Percentiles rank a stretch among this genome's conserved stretches.
These are phyloP conservation scores for Drosophila leontia DNA, from an alignment of 1,140 invertebrate genomes.

Conservation along the genomic window DNA sequence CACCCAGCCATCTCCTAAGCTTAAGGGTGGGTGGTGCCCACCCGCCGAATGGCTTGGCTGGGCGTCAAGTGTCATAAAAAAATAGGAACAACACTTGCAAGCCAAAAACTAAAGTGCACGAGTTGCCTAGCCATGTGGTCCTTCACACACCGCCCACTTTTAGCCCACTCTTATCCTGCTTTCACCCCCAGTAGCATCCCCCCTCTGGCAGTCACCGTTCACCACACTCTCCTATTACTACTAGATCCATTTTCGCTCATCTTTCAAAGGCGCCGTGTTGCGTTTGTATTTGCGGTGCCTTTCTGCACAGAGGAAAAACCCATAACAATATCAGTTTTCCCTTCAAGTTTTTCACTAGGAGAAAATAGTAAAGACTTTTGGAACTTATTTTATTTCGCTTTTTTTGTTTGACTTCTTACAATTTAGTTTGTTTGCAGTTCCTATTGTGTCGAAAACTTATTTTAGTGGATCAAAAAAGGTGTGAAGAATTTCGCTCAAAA, in stretches of 20 bases:
- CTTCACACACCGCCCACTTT: constrained; percentile 36
- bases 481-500: too few species aligned
- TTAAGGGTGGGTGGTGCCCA: background rate
- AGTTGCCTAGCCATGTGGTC: constrained; percentile 40
- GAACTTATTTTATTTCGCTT: background rate
- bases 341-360: background rate
- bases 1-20: background rate
- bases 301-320: constrained; percentile 21
- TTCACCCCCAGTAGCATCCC: constrained; percentile 1
- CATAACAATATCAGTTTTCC: constrained; percentile 6
- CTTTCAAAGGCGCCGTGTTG: constrained; percentile 75
- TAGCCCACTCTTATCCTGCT: background rate
- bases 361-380: background rate
- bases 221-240: constrained; percentile 31
- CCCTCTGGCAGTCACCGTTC: constrained; percentile 1
- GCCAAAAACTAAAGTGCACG: constrained; percentile 80
- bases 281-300: constrained; percentile 61
- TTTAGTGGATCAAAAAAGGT: background rate
- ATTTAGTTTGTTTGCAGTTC: background rate
- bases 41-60: constrained; percentile 57
- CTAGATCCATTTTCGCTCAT: constrained; percentile 67
- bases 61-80: constrained; percentile 81
- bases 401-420: background rate
- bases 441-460: background rate
- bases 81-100: constrained; percentile 77